A percentile compares a stretch with the other conserved stretches of the same genome.
Evolutionary conservation across 2,888 invertebrate species (phyloP).

Genomic region (Drosophila longiperda): DNA sequence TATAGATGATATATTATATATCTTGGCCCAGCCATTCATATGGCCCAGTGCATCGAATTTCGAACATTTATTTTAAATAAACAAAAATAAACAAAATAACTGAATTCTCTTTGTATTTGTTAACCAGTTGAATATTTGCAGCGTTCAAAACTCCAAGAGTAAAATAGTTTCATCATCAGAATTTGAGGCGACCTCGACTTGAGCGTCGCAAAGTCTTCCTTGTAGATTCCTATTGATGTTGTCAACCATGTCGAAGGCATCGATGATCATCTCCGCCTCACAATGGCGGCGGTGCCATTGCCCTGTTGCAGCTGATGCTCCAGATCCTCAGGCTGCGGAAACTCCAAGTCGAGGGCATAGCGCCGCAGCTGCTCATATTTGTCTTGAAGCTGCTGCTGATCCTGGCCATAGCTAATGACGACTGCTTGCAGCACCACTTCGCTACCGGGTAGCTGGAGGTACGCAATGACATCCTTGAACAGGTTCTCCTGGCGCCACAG

Average conservation of each 20-base stretch:
- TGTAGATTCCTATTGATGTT: constrained; percentile 62
- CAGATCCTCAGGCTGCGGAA: constrained; percentile 49
- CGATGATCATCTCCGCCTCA: constrained; percentile 64
- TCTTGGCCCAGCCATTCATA: constrained; percentile 26
- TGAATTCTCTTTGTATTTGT: not conserved
- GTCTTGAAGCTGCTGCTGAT: constrained; percentile 33
- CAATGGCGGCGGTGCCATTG: constrained; percentile 37
- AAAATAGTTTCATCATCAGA: constrained; percentile 18
- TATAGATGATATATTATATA: constrained; percentile 5
- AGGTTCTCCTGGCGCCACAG: constrained; percentile 68
- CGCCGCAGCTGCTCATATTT: constrained; percentile 50
- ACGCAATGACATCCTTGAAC: constrained; percentile 74
- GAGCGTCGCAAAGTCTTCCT: constrained; percentile 14
- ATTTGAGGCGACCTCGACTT: not conserved
- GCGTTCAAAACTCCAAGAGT: too few species aligned
- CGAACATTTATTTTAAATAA: constrained; percentile 16
- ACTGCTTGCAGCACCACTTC: constrained; percentile 66
- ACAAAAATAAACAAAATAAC: constrained; percentile 11
- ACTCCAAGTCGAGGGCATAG: constrained; percentile 37
- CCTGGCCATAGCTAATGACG: constrained; percentile 65
- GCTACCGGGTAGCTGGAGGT: constrained; percentile 55
- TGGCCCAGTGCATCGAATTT: constrained; percentile 40
- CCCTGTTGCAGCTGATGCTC: constrained; percentile 41
- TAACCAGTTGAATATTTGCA: not conserved
- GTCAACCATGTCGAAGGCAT: constrained; percentile 71